Evolutionary conservation across 92 coral and sea anemone genomes (phyloP).

Genomic region (Micromussa lordhowensis): DNA sequence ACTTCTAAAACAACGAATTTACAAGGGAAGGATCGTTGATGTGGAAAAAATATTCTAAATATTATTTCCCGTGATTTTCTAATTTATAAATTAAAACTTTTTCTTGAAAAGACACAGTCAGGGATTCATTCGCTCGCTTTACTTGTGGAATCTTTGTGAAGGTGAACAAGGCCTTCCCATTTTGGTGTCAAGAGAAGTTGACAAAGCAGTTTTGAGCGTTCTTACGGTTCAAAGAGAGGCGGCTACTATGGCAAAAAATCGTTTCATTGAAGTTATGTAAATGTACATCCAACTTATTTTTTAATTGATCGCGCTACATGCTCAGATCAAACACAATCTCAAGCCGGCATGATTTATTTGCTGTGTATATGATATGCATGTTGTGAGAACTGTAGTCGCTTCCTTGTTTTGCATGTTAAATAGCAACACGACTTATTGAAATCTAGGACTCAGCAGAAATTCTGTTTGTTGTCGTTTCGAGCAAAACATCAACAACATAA

Average conservation of each 20-base stretch:
- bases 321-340: background rate
- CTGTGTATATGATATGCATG: background rate
- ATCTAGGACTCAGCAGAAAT: background rate
- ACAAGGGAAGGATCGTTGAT: background rate
- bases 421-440: background rate
- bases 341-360: background rate
- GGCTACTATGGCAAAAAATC: background rate
- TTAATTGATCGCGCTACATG: background rate
- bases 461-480: constrained; percentile 17
- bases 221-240: background rate
- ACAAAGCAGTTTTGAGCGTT: background rate
- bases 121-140: background rate
- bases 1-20: background rate
- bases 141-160: background rate
- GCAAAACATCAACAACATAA: constrained; percentile 6
- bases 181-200: background rate
- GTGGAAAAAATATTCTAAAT: background rate
- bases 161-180: background rate
- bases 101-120: background rate
- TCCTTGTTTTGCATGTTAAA: constrained; percentile 13
- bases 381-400: background rate
- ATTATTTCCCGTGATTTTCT: background rate
- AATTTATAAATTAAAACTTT: background rate
- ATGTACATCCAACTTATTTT: background rate
- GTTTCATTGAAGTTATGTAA: background rate